Evolutionary conservation across 2,888 invertebrate species (phyloP), one percentile per base, ranked within the genome.

Genomic region (Cartodere bifasciata): DNA sequence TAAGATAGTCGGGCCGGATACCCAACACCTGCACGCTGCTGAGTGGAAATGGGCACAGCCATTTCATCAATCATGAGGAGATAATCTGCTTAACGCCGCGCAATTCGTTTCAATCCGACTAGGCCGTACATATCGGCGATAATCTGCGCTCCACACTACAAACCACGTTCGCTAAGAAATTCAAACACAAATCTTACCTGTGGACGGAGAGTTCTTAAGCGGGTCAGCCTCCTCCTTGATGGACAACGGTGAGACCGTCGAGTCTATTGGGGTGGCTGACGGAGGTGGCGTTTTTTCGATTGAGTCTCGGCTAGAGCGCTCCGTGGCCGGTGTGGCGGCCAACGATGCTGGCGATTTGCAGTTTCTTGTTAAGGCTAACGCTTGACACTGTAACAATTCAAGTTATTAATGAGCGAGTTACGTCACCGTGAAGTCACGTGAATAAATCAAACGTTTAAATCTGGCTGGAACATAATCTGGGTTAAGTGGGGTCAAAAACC

Each of bases 401-500:
- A 7, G 10, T 27, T 15, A 12, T 6, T n/a, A n/a, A n/a, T n/a
- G n/a, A n/a, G n/a, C n/a, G n/a, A n/a, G n/a, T n/a, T n/a, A n/a
- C n/a, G n/a, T n/a, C n/a, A n/a, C n/a, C n/a, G n/a, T n/a, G n/a
- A n/a, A n/a, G n/a, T n/a, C n/a, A n/a, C n/a, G n/a, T n/a, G n/a
- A 35, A 35, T 28, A 35, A 35, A 31, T 35, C 35, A 31, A 23
- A 31, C 31, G 28, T 31, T 35, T 23, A 35, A 29, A 31, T 20
- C 25, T 13, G 27, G 29, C 25, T 34, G n/a, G 6, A 20, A 20
- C n/a, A 20, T 72, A 72, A 73, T 73, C 73, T 73, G 69, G 73
- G 73, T 74, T 73, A 74, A 74, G 72, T 68, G 72, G 70, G 72
- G 73, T 74, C 72, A 73, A 74, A 71, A 70, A 70, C 67, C 71